Percentiles rank a stretch among this genome's conserved stretches.
These are phyloP conservation scores for Cyclargus thomasi DNA, from an alignment of 1,140 invertebrate species.

Conservation along the genomic window DNA sequence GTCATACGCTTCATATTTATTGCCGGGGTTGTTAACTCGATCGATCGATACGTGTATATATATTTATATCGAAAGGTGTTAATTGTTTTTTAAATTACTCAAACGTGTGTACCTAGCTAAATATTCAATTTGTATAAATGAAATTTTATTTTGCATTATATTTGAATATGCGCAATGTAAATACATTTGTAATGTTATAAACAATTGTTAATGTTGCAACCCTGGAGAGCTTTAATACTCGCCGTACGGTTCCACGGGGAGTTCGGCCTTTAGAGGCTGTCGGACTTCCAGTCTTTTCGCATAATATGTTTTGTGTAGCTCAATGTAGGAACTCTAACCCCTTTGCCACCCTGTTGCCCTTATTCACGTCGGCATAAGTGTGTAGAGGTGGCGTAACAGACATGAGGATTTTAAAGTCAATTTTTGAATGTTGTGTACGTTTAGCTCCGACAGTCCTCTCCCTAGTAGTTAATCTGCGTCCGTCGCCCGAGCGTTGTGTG, in stretches of 20 bases:
- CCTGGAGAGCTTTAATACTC: not conserved
- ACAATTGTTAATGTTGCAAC: not conserved
- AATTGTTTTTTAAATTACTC: not conserved
- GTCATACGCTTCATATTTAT: constrained; percentile 6
- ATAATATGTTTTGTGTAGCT: too few species aligned
- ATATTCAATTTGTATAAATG: not conserved
- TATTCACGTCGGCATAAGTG: too few species aligned
- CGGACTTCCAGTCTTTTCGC: too few species aligned
- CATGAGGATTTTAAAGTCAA: not conserved
- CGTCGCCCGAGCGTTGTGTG: not conserved
- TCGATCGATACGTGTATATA: not conserved
- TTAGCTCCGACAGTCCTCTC: not conserved
- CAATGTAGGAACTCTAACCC: too few species aligned
- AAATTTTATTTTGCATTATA: constrained; percentile 3
- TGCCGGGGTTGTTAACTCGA: not conserved
- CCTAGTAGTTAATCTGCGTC: not conserved
- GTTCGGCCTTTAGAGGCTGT: not conserved
- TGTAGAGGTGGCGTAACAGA: not conserved
- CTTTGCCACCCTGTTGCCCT: too few species aligned
- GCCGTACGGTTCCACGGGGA: not conserved
- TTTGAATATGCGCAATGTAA: not conserved
- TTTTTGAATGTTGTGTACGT: not conserved
- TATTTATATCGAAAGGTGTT: not conserved
- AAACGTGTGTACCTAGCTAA: too few species aligned
- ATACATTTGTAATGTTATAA: not conserved